Conservation (phyloP, 2,797 vertebrate genomes). For the Anas georgica region DNA sequence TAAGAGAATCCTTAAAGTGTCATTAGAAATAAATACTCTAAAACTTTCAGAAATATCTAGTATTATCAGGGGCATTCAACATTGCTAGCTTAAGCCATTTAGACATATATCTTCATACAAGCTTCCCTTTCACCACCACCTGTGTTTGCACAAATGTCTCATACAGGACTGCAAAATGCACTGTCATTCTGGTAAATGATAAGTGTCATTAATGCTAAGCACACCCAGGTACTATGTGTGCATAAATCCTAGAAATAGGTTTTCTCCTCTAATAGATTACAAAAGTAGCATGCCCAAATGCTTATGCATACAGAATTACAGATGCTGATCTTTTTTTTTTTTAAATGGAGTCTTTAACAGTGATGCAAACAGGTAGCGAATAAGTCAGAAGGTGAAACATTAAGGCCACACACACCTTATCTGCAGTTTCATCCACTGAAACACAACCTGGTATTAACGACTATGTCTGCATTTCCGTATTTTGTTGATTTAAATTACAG, state of each 20-base stretch:
- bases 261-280: neutral
- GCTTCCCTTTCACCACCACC: neutral
- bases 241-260: neutral
- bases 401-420: neutral
- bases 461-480: neutral
- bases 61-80: neutral
- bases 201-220: neutral
- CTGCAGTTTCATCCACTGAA: neutral
- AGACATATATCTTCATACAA: neutral
- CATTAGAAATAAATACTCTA: neutral
- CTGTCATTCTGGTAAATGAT: neutral
- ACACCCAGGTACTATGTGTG: neutral
- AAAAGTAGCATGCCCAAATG: neutral
- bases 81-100: neutral
- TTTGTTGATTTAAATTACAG: neutral
- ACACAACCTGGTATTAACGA: neutral
- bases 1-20: neutral
- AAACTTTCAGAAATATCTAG: neutral
- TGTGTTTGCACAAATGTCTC: neutral
- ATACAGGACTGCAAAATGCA: neutral
- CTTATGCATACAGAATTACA: neutral
- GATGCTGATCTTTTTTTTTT: neutral
- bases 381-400: neutral
- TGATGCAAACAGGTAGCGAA: neutral
- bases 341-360: neutral